These are phyloP conservation scores for Choreutis nemorana DNA, from an alignment of 2,888 invertebrate genomes.

Conservation along the genomic window DNA sequence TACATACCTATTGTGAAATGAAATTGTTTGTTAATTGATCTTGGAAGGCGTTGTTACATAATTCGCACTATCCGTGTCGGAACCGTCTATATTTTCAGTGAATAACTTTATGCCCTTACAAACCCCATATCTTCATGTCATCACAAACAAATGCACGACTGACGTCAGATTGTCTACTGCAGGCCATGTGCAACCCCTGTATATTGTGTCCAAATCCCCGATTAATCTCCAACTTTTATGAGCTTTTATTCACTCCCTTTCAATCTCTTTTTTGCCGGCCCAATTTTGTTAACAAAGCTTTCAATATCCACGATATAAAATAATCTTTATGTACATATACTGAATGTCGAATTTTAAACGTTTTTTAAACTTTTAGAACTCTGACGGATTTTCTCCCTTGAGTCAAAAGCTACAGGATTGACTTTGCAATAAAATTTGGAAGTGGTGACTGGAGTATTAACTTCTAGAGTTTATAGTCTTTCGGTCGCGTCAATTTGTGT, in stretches of 20 bases:
- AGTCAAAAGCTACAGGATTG: constrained; percentile 13
- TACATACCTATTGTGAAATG: no score
- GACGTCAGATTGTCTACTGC: constrained; percentile 22
- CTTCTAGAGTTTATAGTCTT: constrained; percentile 58
- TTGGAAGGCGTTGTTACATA: no score
- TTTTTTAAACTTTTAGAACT: constrained; percentile 1
- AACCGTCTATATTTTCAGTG: no score
- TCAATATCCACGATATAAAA: constrained; percentile 13
- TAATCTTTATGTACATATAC: background rate
- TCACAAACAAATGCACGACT: constrained; percentile 27
- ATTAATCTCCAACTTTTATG: constrained; percentile 63
- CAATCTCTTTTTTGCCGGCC: constrained; percentile 30
- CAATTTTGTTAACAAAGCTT: constrained; percentile 32
- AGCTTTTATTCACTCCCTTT: constrained; percentile 60
- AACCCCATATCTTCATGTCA: no score
- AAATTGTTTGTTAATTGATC: no score
- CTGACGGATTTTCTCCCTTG: constrained; percentile 12
- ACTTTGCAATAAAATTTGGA: constrained; percentile 12
- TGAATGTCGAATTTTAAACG: background rate
- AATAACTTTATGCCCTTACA: no score
- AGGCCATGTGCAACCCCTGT: constrained; percentile 37
- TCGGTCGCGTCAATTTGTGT: constrained; percentile 63
- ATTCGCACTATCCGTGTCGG: no score
- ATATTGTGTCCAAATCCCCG: constrained; percentile 60
- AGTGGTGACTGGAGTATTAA: constrained; percentile 36